These are phyloP conservation scores for Rhagonycha fulva DNA, from an alignment of 2,888 invertebrate species.

Conservation along the genomic window DNA sequence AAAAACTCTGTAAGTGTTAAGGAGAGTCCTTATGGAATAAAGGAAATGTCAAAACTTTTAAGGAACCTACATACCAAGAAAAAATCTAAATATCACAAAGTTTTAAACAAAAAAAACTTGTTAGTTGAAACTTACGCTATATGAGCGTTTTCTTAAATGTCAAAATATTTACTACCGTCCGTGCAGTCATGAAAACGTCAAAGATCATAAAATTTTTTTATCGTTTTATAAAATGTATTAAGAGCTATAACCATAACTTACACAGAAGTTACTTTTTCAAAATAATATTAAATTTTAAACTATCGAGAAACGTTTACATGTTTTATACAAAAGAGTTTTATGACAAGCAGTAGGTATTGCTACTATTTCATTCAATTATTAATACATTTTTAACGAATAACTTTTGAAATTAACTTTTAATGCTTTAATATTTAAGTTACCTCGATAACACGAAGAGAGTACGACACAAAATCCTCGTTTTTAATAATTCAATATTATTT, in stretches of 20 bases:
- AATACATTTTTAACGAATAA: not conserved
- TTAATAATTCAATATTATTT: no score
- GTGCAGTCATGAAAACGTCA: not conserved
- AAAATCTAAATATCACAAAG: not conserved
- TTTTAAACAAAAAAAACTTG: not conserved
- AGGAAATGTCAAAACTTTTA: slow-evolving; percentile 28
- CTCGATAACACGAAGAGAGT: no score
- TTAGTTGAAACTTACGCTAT: not conserved
- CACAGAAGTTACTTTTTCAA: not conserved
- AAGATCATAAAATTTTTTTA: not conserved
- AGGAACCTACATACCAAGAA: slow-evolving; percentile 19
- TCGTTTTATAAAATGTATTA: slow-evolving; percentile 1
- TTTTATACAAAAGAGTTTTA: not conserved
- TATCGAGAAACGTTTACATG: not conserved
- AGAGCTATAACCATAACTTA: not conserved
- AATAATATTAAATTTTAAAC: not conserved
- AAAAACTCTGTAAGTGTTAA: slow-evolving; percentile 24
- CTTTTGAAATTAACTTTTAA: not conserved
- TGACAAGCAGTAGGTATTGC: no score
- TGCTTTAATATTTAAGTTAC: not conserved
- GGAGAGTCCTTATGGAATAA: slow-evolving; percentile 23
- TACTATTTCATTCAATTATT: not conserved
- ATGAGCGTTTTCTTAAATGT: slow-evolving; percentile 26
- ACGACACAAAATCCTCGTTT: no score
- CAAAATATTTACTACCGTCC: slow-evolving; percentile 16